Evolutionary conservation across 35 echinoderm and acorn worm species (phyloP).

Genomic region (Patiria miniata): DNA sequence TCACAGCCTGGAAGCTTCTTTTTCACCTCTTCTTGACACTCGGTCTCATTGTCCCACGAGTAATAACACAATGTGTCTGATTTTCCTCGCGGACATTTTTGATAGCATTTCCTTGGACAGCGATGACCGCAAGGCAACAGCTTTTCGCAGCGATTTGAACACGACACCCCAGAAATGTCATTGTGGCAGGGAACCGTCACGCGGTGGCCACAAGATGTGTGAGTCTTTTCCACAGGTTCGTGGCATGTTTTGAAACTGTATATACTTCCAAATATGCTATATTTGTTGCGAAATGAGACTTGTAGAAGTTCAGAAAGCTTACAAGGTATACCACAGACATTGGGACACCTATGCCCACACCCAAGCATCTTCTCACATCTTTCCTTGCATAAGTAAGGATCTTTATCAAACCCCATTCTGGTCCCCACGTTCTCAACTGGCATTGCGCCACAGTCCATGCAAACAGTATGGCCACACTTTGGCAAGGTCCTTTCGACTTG

Average conservation of each 20-base stretch:
- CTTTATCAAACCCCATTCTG: no score
- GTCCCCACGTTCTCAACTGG: no score
- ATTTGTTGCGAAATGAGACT: background rate
- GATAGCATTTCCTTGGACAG: background rate
- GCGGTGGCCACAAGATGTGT: background rate
- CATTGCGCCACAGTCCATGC: background rate
- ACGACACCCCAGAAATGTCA: background rate
- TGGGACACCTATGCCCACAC: background rate
- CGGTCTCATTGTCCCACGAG: no score
- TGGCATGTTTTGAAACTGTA: background rate
- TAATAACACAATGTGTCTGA: no score
- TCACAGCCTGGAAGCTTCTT: no score
- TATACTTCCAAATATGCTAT: background rate
- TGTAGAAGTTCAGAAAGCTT: no score
- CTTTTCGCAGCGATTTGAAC: background rate
- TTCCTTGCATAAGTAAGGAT: no score
- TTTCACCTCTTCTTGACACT: no score
- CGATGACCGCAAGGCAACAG: background rate
- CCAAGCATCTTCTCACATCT: slow-evolving; percentile 51
- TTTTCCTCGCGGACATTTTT: background rate
- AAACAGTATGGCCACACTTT: slow-evolving; percentile 8
- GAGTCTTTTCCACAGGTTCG: background rate
- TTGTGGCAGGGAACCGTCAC: background rate
- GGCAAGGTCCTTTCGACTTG: background rate
- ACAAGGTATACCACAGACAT: no score